These are phyloP conservation scores for Catharus fuscescens DNA, from an alignment of 2,113 vertebrate genomes.

Conservation along the genomic window DNA sequence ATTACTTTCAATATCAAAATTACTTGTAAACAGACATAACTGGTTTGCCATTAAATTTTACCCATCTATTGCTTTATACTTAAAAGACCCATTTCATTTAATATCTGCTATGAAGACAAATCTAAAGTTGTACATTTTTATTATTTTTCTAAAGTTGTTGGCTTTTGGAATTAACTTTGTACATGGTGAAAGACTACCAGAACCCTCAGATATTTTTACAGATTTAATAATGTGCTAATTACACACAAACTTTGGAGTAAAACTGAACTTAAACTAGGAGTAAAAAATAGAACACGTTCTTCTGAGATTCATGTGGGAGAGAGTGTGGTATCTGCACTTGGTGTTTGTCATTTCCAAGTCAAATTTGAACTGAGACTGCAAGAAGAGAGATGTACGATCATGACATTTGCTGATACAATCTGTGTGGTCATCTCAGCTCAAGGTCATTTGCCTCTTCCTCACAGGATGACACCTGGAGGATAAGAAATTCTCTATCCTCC, in stretches of 20 bases:
- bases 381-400: fast-evolving
- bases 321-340: not conserved
- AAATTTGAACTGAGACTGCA: not conserved
- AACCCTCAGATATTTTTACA: not conserved
- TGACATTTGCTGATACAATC: not conserved
- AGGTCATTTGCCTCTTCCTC: not conserved
- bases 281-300: not conserved
- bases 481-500: not conserved
- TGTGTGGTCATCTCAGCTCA: not conserved
- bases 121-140: not conserved
- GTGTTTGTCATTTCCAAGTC: not conserved
- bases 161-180: not conserved
- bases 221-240: slow-evolving; percentile 21
- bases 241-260: not conserved
- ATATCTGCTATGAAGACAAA: not conserved
- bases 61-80: not conserved
- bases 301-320: not conserved
- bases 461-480: not conserved
- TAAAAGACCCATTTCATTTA: not conserved
- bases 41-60: not conserved
- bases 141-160: not conserved
- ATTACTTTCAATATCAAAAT: not conserved
- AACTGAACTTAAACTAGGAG: not conserved
- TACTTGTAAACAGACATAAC: not conserved
- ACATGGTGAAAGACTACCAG: not conserved